These are phyloP conservation scores for Eristalinus aeneus DNA, from an alignment of 2,888 invertebrate species.

Conservation along the genomic window DNA sequence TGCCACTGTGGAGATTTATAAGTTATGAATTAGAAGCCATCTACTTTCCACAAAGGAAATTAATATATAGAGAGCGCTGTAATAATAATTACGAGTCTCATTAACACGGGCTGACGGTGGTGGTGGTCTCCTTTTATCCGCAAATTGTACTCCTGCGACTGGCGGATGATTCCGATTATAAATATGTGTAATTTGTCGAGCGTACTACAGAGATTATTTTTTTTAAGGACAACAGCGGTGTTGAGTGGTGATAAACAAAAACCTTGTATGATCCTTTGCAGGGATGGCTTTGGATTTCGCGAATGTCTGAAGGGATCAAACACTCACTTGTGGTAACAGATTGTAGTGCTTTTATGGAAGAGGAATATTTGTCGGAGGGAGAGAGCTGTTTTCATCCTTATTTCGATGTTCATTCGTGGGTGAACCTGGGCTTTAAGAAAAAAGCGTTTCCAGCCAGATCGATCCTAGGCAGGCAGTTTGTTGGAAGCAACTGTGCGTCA, in stretches of 20 bases:
- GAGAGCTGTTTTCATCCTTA: too few species aligned
- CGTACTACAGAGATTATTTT: conserved; percentile 11
- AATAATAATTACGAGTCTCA: conserved; percentile 38
- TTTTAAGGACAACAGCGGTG: background rate
- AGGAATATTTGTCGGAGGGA: too few species aligned
- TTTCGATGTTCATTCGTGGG: too few species aligned
- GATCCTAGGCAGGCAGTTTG: too few species aligned
- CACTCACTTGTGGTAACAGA: background rate
- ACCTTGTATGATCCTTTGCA: background rate
- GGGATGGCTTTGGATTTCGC: background rate
- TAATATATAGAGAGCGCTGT: background rate
- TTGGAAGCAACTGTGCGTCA: too few species aligned
- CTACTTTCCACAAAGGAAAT: background rate
- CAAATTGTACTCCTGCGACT: background rate
- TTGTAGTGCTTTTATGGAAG: background rate
- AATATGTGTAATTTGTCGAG: conserved; percentile 35
- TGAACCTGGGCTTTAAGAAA: too few species aligned
- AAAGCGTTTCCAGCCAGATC: too few species aligned
- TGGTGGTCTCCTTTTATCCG: conserved; percentile 24
- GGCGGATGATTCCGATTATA: background rate
- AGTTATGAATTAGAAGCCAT: conserved; percentile 29
- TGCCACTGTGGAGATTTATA: conserved; percentile 30
- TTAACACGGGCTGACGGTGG: background rate
- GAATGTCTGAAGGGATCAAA: background rate
- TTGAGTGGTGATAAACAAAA: background rate